Evolutionary conservation across 2,888 invertebrate genomes (phyloP), one percentile per base, ranked within the genome.

Genomic region (Orthosia gothica): DNA sequence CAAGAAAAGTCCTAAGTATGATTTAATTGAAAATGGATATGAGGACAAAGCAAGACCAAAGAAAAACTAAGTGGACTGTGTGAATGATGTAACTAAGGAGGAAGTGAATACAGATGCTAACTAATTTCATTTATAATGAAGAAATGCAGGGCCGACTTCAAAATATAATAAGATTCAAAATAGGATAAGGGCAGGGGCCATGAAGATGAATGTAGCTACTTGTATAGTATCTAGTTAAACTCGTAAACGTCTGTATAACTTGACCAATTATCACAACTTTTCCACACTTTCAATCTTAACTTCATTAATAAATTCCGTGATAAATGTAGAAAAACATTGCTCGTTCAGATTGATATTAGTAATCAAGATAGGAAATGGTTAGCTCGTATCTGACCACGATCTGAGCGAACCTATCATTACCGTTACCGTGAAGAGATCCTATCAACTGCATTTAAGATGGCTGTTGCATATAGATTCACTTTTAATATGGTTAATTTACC

Each of bases 341-440:
- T 63, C 67, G 26, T 26, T 57, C 32, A 85, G 70, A 78, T 83
- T 77, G 75, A 85, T 82, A 72, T 23, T 82, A 80, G 76, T 84
- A 80, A 78, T 80, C 79, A 83, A 83, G 77, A 86, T 85, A 69
- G 64, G 71, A 61, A 77, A 77, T 72, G 54, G 64, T 61, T 47
- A 47, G 32, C n/a, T 3, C 16, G 12, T 77, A 83, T 86, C 84
- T 71, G 63, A 66, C 59, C 81, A 77, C 74, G 70, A 86, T 86
- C 84, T 65, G 9, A 45, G 54, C 11, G 49, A 63, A 57, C 74
- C 82, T 82, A 77, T 79, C 76, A 84, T 85, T 86, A 85, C 63
- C 62, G 55, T 76, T 68, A 70, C 86, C 74, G 75, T 79, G 74
- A 77, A 74, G 57, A 74, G 85, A 84, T 82, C 11, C 54, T 85